A percentile compares a stretch with the other conserved stretches of the same genome.
Conservation (phyloP, 2,888 invertebrate genomes). For the Megaustenia siamemsis region DNA sequence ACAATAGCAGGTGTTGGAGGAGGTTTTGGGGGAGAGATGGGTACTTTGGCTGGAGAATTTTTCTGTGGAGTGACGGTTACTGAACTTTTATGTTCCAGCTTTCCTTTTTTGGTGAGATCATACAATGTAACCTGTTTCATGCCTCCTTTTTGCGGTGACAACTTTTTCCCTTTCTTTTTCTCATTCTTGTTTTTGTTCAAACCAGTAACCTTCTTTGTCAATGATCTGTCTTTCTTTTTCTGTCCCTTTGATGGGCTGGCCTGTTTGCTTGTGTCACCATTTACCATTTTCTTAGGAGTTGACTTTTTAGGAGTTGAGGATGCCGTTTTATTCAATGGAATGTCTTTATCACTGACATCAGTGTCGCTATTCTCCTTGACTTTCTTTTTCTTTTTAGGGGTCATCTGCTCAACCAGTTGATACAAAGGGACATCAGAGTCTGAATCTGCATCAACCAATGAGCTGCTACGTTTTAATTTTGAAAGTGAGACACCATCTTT, state of each 20-base stretch:
- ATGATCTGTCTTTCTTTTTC: constrained; percentile 45
- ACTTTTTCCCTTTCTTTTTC: constrained; percentile 55
- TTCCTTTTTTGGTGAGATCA: constrained; percentile 51
- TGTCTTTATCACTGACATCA: constrained; percentile 48
- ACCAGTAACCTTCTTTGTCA: constrained; percentile 57
- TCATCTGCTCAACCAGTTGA: constrained; percentile 62
- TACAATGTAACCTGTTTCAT: constrained; percentile 57
- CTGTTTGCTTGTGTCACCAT: constrained; percentile 29
- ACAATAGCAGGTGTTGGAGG: constrained; percentile 71
- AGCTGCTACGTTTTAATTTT: constrained; percentile 59
- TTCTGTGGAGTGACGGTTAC: constrained; percentile 49
- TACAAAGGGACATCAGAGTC: constrained; percentile 69
- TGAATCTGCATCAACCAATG: constrained; percentile 48
- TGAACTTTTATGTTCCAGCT: constrained; percentile 17
- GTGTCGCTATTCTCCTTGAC: constrained; percentile 7
- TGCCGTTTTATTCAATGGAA: constrained; percentile 56
- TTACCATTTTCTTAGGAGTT: constrained; percentile 27
- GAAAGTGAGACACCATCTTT: constrained; percentile 62
- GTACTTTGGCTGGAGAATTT: constrained; percentile 53
- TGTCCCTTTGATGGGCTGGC: constrained; percentile 44
- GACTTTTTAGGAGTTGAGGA: constrained; percentile 50
- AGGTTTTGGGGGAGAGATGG: constrained; percentile 60
- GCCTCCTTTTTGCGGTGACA: constrained; percentile 57
- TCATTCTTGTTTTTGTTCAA: constrained; percentile 53
- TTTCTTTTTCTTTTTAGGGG: constrained; percentile 63